These are phyloP conservation scores for Antheraea yamamai DNA, from an alignment of 2,888 invertebrate genomes.

Conservation along the genomic window DNA sequence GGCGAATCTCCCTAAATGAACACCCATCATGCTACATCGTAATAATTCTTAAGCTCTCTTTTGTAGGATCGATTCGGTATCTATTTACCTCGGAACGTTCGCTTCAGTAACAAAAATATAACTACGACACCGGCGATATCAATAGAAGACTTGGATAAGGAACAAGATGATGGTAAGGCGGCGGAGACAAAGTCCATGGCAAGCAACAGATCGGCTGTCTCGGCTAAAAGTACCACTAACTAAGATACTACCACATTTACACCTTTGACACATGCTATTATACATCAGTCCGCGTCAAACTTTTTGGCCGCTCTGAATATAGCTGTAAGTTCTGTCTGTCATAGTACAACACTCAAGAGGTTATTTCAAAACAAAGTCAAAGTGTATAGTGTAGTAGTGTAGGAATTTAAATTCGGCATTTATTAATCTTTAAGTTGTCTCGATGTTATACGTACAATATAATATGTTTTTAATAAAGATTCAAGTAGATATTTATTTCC, in stretches of 20 bases:
- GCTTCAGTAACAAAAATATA: slow-evolving; percentile 41
- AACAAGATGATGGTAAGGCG: slow-evolving; percentile 26
- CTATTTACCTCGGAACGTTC: slow-evolving; percentile 50
- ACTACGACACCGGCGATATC: slow-evolving; percentile 63
- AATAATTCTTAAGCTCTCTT: background rate
- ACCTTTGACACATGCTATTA: slow-evolving; percentile 9
- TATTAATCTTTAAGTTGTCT: no score
- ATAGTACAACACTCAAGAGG: no score
- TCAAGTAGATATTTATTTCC: no score
- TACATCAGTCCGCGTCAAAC: background rate
- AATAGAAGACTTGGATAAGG: slow-evolving; percentile 31
- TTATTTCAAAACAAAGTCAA: no score
- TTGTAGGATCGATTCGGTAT: slow-evolving; percentile 72
- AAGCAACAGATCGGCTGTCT: slow-evolving; percentile 41
- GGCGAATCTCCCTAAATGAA: background rate
- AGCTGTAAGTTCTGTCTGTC: no score
- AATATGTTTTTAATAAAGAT: background rate
- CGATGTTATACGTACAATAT: no score
- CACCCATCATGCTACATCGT: background rate
- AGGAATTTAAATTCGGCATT: no score
- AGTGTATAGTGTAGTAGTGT: no score
- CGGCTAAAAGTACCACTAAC: slow-evolving; percentile 33
- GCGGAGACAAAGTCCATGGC: slow-evolving; percentile 39
- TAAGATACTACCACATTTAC: slow-evolving; percentile 28
- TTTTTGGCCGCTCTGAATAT: no score